Evolutionary conservation across 2,113 vertebrate genomes (phyloP), one percentile per base, ranked within the genome.

Genomic region (Holacanthus passer): DNA sequence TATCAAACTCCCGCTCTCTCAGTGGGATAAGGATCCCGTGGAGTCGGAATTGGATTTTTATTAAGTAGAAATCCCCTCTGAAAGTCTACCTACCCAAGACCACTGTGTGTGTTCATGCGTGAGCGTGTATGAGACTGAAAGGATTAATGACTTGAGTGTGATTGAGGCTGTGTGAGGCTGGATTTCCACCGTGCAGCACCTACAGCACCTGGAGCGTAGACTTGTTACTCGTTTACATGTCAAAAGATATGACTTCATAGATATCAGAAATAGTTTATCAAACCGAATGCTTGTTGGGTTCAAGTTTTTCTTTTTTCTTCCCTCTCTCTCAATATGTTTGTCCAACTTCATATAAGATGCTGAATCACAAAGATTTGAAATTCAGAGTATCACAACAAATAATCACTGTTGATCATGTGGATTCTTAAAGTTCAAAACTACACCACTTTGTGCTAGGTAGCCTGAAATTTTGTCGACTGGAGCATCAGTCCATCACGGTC

Each of bases 41-140:
- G 87, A 81, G 90, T 62, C 27, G 50, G 77, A 87, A 89, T 88
- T 84, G 65, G 84, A 89, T 86, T 91, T 90, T 87, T 82, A 82
- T 89, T 84, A 87, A 83, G 64, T 77, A 72, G 64, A 85, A 90
- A 87, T 84, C 81, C 77, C 70, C 63, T 89, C 78, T 72, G 63
- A 88, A 81, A 84, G 63, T 79, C 62, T 45, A 77, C 82, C 73
- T 79, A 76, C 79, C 63, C 70, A 67, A 31, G 48, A 72, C 55
- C 50, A 22, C 39, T 39, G 70, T n/a, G 50, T 41, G 45, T 20
- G 14, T 73, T 3, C 7, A 7, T 31, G 10, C 8, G 31, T 53
- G 48, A 5, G 67, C 19, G 62, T 69, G 73, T 59, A 12, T 19
- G 41, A 48, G 47, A 35, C 19, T 77, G 82, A 52, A 55, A 71